Conservation (phyloP, 1,140 invertebrate genomes). For the Spodoptera litura region DNA sequence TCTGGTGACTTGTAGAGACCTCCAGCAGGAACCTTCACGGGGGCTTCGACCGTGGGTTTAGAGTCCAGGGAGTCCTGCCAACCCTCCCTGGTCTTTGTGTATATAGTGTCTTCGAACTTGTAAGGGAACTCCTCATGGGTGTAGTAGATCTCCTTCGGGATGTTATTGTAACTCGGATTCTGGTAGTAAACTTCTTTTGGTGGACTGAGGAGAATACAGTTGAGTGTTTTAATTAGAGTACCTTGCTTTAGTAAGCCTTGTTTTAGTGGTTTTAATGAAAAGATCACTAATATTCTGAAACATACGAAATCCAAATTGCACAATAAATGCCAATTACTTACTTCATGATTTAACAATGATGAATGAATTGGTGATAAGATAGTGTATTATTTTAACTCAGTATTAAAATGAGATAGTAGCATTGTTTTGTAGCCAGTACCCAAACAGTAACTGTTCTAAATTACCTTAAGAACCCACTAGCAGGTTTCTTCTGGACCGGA, state of each 20-base stretch:
- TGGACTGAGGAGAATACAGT: constrained; percentile 53
- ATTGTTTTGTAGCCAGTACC: too few species aligned
- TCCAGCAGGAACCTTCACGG: constrained; percentile 71
- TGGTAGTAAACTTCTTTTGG: constrained; percentile 58
- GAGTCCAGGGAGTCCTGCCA: constrained; percentile 62
- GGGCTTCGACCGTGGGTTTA: constrained; percentile 66
- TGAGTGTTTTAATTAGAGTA: background rate
- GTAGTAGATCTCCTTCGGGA: constrained; percentile 51
- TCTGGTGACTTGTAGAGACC: constrained; percentile 69
- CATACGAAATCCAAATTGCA: too few species aligned
- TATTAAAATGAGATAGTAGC: too few species aligned
- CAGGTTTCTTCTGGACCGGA: constrained; percentile 53
- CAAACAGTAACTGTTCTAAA: background rate
- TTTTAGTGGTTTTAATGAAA: too few species aligned
- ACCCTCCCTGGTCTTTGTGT: constrained; percentile 50
- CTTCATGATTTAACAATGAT: too few species aligned
- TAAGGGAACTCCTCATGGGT: constrained; percentile 64
- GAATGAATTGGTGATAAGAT: too few species aligned
- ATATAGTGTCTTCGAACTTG: constrained; percentile 60
- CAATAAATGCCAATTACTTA: too few species aligned
- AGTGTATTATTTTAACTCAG: too few species aligned
- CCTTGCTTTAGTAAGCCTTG: too few species aligned
- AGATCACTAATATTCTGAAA: too few species aligned
- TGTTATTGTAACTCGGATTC: constrained; percentile 51
- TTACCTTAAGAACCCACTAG: constrained; percentile 59